These are phyloP conservation scores for Falco concolor DNA, from an alignment of 2,797 vertebrate genomes.

Conservation along the genomic window DNA sequence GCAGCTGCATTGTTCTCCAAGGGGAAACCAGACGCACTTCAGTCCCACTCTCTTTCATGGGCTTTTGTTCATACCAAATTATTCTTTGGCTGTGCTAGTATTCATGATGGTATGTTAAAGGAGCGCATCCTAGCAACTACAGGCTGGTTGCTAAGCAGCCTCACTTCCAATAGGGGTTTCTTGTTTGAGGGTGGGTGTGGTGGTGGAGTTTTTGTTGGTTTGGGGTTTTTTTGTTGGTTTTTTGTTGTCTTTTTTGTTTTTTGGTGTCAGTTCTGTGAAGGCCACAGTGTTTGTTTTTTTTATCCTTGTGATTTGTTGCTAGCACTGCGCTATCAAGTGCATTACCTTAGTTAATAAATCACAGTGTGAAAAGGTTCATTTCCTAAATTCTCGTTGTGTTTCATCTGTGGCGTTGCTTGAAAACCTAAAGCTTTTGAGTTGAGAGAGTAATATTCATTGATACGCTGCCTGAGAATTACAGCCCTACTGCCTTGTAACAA, in stretches of 20 bases:
- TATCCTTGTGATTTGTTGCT: conserved; percentile 67
- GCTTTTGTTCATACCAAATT: conserved; percentile 89
- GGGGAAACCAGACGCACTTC: conserved; percentile 95
- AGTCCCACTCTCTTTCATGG: conserved; percentile 81
- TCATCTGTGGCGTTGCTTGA: conserved; percentile 31
- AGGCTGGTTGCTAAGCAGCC: conserved; percentile 82
- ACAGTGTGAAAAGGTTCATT: conserved; percentile 47
- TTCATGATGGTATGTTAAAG: conserved; percentile 85
- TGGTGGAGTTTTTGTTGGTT: background rate
- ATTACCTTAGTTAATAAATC: conserved; percentile 77
- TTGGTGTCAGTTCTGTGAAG: conserved; percentile 54
- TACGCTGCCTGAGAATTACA: background rate
- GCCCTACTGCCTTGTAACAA: background rate
- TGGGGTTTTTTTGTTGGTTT: conserved; percentile 43
- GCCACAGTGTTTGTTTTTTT: conserved; percentile 62
- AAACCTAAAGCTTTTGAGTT: conserved; percentile 32
- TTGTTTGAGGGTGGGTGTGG: conserved; percentile 58
- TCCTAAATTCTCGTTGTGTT: conserved; percentile 53
- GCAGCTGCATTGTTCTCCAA: conserved; percentile 91
- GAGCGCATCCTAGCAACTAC: conserved; percentile 84
- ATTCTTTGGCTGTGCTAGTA: conserved; percentile 89
- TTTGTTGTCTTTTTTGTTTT: conserved; percentile 54
- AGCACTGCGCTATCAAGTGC: conserved; percentile 46
- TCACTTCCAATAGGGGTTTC: conserved; percentile 74
- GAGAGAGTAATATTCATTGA: background rate